Percentiles rank a stretch among this genome's conserved stretches.
Evolutionary conservation across 2,888 invertebrate species (phyloP).

Genomic region (Campoplex capitator): DNA sequence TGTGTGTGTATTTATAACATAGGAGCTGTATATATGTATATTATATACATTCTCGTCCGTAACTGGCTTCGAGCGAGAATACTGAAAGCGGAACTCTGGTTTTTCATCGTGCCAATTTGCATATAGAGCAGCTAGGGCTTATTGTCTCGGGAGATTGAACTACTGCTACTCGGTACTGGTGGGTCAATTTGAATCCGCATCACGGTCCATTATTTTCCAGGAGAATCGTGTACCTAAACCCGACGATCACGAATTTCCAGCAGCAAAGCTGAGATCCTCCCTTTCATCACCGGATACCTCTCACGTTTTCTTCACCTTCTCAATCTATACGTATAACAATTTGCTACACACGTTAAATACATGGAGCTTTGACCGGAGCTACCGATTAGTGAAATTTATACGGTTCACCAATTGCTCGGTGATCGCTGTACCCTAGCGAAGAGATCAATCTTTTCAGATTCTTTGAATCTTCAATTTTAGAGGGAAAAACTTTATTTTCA

Average conservation of each 20-base stretch:
- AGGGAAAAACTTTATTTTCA: neutral
- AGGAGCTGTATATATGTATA: neutral
- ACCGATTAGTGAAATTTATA: conserved; percentile 3
- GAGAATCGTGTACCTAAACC: conserved; percentile 37
- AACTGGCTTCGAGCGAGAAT: conserved; percentile 36
- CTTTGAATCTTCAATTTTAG: neutral
- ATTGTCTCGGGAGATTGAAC: conserved; percentile 77
- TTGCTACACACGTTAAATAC: neutral
- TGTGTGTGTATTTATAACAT: too few relatives aligned
- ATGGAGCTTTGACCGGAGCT: neutral
- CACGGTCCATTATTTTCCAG: conserved; percentile 69
- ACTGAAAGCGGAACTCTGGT: conserved; percentile 67
- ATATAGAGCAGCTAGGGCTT: conserved; percentile 73
- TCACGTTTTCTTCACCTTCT: conserved; percentile 15
- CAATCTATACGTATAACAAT: neutral
- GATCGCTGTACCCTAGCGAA: neutral
- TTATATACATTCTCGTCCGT: conserved; percentile 8
- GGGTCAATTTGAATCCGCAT: conserved; percentile 69
- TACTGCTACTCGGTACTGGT: conserved; percentile 70
- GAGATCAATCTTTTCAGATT: neutral
- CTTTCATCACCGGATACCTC: conserved; percentile 7
- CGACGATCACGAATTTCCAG: conserved; percentile 23
- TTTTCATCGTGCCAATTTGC: conserved; percentile 78
- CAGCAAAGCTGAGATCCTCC: conserved; percentile 10
- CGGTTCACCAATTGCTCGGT: neutral